Evolutionary conservation across 1,140 invertebrate species (phyloP).

Genomic region (Brachionus rotundiformis): DNA sequence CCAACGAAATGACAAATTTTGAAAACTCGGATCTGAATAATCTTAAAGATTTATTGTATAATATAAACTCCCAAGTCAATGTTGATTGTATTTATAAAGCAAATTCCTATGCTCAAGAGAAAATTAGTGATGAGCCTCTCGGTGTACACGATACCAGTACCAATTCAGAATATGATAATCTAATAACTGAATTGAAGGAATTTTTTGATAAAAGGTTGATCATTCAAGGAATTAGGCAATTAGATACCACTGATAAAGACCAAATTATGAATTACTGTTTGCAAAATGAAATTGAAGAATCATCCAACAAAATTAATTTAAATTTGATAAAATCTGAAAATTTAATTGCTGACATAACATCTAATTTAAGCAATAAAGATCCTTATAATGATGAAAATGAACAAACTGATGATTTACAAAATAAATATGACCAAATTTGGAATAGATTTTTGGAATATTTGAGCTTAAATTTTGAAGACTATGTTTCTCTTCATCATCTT

Average conservation of each 20-base stretch:
- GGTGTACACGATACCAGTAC: not conserved
- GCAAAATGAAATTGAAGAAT: not conserved
- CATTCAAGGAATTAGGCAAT: slow-evolving; percentile 52
- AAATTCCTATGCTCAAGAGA: not conserved
- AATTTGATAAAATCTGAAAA: slow-evolving; percentile 1
- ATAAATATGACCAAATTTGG: slow-evolving; percentile 57
- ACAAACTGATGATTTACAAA: slow-evolving; percentile 37
- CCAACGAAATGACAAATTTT: slow-evolving; percentile 51
- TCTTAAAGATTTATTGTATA: slow-evolving; percentile 53
- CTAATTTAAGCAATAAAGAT: not conserved
- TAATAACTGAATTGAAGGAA: slow-evolving; percentile 52
- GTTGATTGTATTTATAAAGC: not conserved
- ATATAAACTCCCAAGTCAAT: slow-evolving; percentile 56
- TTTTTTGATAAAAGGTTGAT: slow-evolving; percentile 55
- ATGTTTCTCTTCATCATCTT: slow-evolving; percentile 59
- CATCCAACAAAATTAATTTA: not conserved
- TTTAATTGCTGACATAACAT: not conserved
- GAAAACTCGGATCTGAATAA: slow-evolving; percentile 33
- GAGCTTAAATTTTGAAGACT: slow-evolving; percentile 57
- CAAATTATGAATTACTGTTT: not conserved
- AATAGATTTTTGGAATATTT: slow-evolving; percentile 55
- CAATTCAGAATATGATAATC: slow-evolving; percentile 52
- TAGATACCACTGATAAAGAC: not conserved
- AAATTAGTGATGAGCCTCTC: not conserved
- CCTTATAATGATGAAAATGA: not conserved